phyloP scores from a whole-genome alignment of 2,797 vertebrate genomes.

The Spinibarbus caldwelli region DNA sequence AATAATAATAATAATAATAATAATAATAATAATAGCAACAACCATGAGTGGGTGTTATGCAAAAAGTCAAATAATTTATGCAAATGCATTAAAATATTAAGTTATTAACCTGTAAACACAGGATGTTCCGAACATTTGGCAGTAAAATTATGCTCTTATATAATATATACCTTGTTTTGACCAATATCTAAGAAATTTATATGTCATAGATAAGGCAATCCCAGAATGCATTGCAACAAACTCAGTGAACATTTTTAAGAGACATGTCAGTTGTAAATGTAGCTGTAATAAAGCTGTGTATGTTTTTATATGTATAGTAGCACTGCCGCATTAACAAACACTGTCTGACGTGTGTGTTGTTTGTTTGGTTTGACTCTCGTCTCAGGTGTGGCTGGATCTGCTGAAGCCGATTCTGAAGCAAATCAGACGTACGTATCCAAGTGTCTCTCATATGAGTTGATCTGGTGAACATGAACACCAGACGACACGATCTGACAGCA shows the following conservation, averaged over 20 bases:
- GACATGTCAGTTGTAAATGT: not conserved
- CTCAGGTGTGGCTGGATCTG: constrained; percentile 97
- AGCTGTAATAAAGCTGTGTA: not conserved
- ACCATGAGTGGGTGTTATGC: no score
- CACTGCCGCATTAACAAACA: no score
- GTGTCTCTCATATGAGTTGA: constrained; percentile 1
- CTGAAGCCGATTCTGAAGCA: constrained; percentile 96
- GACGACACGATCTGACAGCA: not conserved
- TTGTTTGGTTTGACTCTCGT: not conserved
- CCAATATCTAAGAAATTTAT: not conserved
- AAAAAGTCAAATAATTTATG: no score
- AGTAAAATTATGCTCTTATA: not conserved
- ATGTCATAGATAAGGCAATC: not conserved
- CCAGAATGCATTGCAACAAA: not conserved
- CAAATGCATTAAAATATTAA: not conserved
- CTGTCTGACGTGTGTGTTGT: not conserved
- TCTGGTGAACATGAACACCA: not conserved
- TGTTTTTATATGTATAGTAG: not conserved
- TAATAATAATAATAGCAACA: no score
- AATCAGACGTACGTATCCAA: constrained; percentile 83
- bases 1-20: no score
- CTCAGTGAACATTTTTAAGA: not conserved
- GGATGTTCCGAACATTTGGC: not conserved
- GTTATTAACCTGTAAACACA: not conserved
- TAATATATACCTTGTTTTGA: not conserved